phyloP scores from a whole-genome alignment of 1,140 invertebrate genomes.

The Diabrotica virgifera region DNA sequence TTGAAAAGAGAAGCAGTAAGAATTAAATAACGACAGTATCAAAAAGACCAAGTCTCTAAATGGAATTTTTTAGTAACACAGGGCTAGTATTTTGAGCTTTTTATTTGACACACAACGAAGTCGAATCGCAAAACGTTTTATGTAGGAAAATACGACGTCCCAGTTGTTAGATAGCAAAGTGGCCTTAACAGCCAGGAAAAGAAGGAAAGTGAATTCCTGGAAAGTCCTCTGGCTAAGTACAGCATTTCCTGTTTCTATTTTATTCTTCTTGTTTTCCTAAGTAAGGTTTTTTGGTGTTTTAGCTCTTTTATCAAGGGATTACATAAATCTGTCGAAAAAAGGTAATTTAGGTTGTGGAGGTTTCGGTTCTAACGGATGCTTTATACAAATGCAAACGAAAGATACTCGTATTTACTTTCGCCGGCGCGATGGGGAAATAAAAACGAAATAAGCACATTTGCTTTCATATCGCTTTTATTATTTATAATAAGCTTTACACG shows the following conservation, averaged over 20 bases:
- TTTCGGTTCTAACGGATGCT: background rate
- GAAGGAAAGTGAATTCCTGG: slow-evolving; percentile 5
- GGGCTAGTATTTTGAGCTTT: background rate
- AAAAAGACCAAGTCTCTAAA: too few relatives aligned
- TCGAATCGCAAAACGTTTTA: background rate
- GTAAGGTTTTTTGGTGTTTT: slow-evolving; percentile 13
- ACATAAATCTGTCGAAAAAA: slow-evolving; percentile 6
- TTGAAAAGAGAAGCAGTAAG: too few relatives aligned
- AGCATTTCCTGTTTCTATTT: slow-evolving; percentile 15
- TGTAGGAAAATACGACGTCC: background rate
- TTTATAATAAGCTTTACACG: too few relatives aligned
- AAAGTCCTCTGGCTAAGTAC: slow-evolving; percentile 12
- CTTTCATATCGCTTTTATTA: too few relatives aligned
- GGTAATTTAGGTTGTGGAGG: slow-evolving; percentile 4
- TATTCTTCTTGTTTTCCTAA: slow-evolving; percentile 12
- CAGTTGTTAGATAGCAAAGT: slow-evolving; percentile 4
- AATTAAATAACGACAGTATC: too few relatives aligned
- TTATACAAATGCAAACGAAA: slow-evolving; percentile 4
- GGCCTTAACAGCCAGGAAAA: slow-evolving; percentile 8
- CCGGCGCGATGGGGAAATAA: too few relatives aligned
- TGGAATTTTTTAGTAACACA: too few relatives aligned
- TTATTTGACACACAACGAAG: background rate
- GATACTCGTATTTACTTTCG: background rate
- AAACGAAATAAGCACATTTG: too few relatives aligned
- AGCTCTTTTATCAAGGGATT: slow-evolving; percentile 8